Conservation (phyloP, 2,797 vertebrate genomes). For the Iguana delicatissima region DNA sequence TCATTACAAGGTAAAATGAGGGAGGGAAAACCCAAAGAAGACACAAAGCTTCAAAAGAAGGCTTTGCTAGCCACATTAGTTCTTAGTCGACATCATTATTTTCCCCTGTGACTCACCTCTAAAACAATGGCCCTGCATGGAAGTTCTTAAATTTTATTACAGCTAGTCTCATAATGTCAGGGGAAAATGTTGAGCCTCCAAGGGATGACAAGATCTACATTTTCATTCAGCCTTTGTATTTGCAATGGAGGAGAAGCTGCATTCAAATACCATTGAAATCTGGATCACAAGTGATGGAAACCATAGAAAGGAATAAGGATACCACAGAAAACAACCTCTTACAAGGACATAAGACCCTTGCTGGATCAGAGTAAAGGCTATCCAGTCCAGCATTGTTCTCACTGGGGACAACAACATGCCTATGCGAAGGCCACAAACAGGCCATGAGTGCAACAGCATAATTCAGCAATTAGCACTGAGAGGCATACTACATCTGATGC, state of each 20-base stretch:
- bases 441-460: no score
- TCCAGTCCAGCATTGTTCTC: no score
- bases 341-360: no score
- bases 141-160: neutral
- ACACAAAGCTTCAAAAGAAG: constrained; percentile 4
- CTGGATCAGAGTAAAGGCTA: no score
- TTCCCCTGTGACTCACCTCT: neutral
- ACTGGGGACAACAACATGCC: no score
- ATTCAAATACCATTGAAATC: neutral
- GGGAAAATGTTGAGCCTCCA: neutral
- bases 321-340: neutral
- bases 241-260: neutral
- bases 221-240: neutral
- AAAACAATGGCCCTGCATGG: neutral
- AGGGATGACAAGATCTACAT: neutral
- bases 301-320: neutral
- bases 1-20: neutral
- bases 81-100: constrained; percentile 1
- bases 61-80: neutral
- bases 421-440: no score
- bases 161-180: neutral
- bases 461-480: no score
- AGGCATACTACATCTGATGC: no score
- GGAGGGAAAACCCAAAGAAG: neutral
- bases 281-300: neutral